Percentiles rank a stretch among this genome's conserved stretches.
phyloP scores from a whole-genome alignment of 2,113 vertebrate species.

The Larimichthys polyactis region DNA sequence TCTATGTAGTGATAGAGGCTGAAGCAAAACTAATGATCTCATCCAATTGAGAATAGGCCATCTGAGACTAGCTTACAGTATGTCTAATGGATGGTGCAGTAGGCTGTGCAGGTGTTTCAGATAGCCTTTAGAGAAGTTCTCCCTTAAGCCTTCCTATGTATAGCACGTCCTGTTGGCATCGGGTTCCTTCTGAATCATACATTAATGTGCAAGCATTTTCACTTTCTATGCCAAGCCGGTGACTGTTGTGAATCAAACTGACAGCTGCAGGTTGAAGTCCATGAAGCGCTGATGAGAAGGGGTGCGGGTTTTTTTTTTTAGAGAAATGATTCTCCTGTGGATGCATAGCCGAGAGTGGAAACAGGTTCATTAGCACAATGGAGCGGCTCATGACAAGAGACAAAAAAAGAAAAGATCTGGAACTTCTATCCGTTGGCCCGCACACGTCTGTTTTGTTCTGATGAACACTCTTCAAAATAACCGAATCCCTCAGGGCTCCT shows the following conservation, averaged over 20 bases:
- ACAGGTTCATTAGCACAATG: constrained; percentile 66
- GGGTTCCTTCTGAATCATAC: constrained; percentile 31
- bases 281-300: constrained; percentile 40
- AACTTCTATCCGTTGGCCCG: constrained; percentile 11
- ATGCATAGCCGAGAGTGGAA: constrained; percentile 27
- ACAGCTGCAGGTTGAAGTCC: constrained; percentile 49
- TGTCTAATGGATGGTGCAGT: constrained; percentile 64
- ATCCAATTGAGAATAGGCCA: constrained; percentile 73
- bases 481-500: constrained; percentile 8
- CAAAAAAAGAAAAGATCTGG: constrained; percentile 18
- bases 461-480: constrained; percentile 45
- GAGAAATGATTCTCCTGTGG: constrained; percentile 42
- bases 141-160: constrained; percentile 52
- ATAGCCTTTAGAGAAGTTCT: constrained; percentile 51
- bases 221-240: constrained; percentile 19
- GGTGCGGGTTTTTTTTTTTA: constrained; percentile 5
- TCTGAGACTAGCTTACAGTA: constrained; percentile 56
- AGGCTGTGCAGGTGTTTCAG: constrained; percentile 70
- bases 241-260: constrained; percentile 63
- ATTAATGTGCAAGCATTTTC: constrained; percentile 21
- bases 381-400: constrained; percentile 14
- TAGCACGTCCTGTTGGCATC: constrained; percentile 21
- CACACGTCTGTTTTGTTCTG: constrained; percentile 18
- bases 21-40: constrained; percentile 80
- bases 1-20: constrained; percentile 70